phyloP scores from a whole-genome alignment of 2,113 vertebrate species.

The Pseudopodoces humilis region DNA sequence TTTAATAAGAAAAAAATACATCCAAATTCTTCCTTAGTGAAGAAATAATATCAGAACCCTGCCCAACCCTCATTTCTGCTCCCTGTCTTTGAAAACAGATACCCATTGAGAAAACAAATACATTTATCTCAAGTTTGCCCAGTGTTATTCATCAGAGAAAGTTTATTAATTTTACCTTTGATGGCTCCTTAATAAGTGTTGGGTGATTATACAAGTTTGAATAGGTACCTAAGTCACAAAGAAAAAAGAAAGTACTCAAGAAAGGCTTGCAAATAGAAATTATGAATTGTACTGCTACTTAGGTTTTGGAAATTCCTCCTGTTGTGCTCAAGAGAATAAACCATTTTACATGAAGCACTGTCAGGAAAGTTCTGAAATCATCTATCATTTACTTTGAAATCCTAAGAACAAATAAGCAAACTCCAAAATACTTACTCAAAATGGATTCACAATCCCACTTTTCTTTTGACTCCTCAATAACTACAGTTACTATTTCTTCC shows the following conservation, averaged over 20 bases:
- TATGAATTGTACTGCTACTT: background rate
- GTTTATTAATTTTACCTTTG: slow-evolving; percentile 78
- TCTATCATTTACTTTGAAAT: background rate
- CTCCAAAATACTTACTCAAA: slow-evolving; percentile 84
- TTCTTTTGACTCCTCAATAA: slow-evolving; percentile 80
- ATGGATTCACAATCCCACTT: slow-evolving; percentile 98
- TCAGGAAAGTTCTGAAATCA: background rate
- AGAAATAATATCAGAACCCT: background rate
- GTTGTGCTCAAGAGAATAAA: background rate
- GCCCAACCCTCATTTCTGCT: background rate
- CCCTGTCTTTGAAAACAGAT: background rate
- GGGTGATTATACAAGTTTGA: slow-evolving; percentile 96
- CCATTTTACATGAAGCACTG: background rate
- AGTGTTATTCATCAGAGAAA: background rate
- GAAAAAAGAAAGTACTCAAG: background rate
- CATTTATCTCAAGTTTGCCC: background rate
- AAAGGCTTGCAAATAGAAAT: background rate
- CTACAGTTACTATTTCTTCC: slow-evolving; percentile 80
- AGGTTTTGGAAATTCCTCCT: background rate
- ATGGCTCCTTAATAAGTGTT: slow-evolving; percentile 88
- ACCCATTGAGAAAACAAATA: background rate
- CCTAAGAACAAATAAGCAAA: background rate
- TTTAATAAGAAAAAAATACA: background rate
- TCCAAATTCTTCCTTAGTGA: background rate
- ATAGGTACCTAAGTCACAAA: slow-evolving; percentile 85